These are phyloP conservation scores for Homarus gammarus DNA, from an alignment of 2,888 invertebrate genomes.

Conservation along the genomic window DNA sequence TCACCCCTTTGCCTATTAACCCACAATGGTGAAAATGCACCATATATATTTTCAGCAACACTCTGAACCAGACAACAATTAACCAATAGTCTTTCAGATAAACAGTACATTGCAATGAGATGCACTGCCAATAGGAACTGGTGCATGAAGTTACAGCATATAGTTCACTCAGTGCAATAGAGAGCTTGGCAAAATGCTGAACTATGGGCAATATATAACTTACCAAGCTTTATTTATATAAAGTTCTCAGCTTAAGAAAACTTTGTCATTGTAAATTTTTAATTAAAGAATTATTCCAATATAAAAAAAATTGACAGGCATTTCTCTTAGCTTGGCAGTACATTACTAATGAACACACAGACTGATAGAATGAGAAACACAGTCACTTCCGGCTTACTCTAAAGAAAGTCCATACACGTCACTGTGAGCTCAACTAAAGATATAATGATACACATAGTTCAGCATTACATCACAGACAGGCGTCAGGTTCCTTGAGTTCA, in stretches of 20 bases:
- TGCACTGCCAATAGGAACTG: constrained; percentile 48
- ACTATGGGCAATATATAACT: not conserved
- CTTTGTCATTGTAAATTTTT: not conserved
- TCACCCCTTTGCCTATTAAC: not conserved
- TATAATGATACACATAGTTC: constrained; percentile 12
- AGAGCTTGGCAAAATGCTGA: not conserved
- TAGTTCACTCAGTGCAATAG: not conserved
- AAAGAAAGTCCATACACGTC: constrained; percentile 17
- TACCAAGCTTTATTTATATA: not conserved
- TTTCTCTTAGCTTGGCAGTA: constrained; percentile 22
- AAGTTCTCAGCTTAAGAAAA: not conserved
- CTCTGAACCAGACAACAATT: constrained; percentile 51
- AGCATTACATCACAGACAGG: constrained; percentile 49
- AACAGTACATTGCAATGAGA: constrained; percentile 31
- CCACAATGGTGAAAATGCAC: constrained; percentile 13
- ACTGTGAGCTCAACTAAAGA: constrained; percentile 22
- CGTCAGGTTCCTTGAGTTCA: constrained; percentile 36
- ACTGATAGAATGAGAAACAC: not conserved
- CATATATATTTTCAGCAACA: constrained; percentile 24
- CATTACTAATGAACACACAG: constrained; percentile 44
- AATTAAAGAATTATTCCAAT: not conserved
- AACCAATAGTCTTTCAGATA: constrained; percentile 39
- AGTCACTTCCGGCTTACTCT: constrained; percentile 6
- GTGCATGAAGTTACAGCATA: not conserved
- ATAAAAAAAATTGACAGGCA: not conserved